Conservation (phyloP, 2,888 invertebrate genomes). For the Prosapia bicincta region DNA sequence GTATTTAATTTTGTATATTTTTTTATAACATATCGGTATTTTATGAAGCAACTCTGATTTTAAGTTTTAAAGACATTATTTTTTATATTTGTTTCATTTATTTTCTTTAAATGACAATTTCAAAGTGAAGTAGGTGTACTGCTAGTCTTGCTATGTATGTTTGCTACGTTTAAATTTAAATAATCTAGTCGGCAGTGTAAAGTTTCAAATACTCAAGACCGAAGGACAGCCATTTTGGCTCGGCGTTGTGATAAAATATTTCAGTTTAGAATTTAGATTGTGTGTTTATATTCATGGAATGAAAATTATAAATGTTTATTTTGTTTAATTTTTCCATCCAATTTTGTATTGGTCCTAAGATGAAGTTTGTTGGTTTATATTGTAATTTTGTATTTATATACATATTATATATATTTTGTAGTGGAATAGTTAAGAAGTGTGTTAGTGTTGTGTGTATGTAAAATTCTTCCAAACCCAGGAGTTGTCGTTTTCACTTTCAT, state of each 20-base stretch:
- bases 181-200: background rate
- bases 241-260: background rate
- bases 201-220: background rate
- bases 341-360: slow-evolving; percentile 24
- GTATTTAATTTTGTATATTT: background rate
- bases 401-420: slow-evolving; percentile 18
- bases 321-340: slow-evolving; percentile 1
- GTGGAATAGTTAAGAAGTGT: slow-evolving; percentile 23
- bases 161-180: background rate
- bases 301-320: background rate
- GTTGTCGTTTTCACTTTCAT: background rate
- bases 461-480: slow-evolving; percentile 3
- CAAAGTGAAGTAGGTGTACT: background rate
- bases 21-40: background rate
- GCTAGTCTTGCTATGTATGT: background rate
- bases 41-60: background rate
- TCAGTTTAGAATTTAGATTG: background rate
- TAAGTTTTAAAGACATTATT: background rate
- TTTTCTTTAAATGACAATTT: background rate
- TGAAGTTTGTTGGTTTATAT: slow-evolving; percentile 23
- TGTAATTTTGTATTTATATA: slow-evolving; percentile 25
- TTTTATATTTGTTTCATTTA: background rate
- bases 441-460: slow-evolving; percentile 24
- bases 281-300: background rate
- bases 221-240: background rate